Conservation (phyloP, 1,140 invertebrate genomes). For the Heliconius eleuchia region DNA sequence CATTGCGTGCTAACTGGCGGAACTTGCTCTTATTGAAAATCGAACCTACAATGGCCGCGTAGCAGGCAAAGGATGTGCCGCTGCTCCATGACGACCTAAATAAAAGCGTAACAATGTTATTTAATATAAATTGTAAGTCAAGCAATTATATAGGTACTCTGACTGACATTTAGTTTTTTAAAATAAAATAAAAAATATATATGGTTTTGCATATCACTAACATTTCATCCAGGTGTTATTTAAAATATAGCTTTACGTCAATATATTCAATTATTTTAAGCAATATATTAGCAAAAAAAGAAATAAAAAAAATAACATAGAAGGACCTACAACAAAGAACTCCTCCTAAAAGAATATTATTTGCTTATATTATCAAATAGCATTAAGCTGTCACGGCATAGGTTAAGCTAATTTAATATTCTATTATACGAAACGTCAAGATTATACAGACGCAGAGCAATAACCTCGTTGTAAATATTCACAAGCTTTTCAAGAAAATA, state of each 20-base stretch:
- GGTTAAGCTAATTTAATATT: slow-evolving; percentile 39
- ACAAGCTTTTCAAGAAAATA: slow-evolving; percentile 1
- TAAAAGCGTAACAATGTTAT: not conserved
- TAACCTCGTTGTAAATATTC: slow-evolving; percentile 29
- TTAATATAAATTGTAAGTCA: not conserved
- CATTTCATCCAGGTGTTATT: no score
- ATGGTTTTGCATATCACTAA: no score
- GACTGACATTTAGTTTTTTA: no score
- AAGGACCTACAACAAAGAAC: not conserved
- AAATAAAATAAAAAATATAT: no score
- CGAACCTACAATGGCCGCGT: not conserved
- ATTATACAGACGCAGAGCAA: slow-evolving; percentile 26
- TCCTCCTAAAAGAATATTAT: not conserved
- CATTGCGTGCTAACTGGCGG: no score
- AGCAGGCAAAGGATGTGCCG: not conserved
- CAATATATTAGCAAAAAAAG: not conserved
- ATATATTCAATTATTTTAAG: not conserved
- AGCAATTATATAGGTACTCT: no score
- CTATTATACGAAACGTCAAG: slow-evolving; percentile 35
- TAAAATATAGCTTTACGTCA: no score
- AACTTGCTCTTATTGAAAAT: not conserved
- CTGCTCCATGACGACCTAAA: not conserved
- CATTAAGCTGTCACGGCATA: slow-evolving; percentile 36
- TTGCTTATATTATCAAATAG: slow-evolving; percentile 4
- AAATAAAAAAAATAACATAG: not conserved